These are phyloP conservation scores for Cercopithecus neglectus DNA, from an alignment of 2,797 vertebrate genomes.

Conservation along the genomic window DNA sequence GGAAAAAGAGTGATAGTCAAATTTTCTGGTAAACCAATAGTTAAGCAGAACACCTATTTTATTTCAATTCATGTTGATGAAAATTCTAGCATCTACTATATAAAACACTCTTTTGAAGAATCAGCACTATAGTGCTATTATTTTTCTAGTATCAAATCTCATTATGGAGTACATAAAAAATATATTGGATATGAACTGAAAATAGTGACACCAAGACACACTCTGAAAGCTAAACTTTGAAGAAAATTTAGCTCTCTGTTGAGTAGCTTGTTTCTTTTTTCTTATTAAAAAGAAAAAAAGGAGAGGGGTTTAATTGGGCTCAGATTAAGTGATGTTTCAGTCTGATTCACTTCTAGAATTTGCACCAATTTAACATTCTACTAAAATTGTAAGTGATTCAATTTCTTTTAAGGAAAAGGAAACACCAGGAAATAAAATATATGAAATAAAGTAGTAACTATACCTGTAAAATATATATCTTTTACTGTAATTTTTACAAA, in stretches of 20 bases:
- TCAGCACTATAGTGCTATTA: not conserved
- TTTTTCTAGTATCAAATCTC: not conserved
- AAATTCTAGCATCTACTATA: not conserved
- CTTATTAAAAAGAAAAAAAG: not conserved
- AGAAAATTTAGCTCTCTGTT: not conserved
- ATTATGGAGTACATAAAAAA: not conserved
- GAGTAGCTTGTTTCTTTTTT: not conserved
- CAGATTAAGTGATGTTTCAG: not conserved
- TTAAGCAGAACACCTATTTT: not conserved
- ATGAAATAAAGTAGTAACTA: not conserved
- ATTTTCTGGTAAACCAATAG: not conserved
- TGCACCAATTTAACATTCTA: conserved; percentile 6
- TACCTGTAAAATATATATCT: not conserved
- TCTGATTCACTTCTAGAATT: conserved; percentile 28
- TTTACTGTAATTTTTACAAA: not conserved
- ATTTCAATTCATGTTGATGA: not conserved
- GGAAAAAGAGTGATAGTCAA: not conserved
- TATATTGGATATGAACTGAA: not conserved
- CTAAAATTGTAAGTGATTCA: not conserved
- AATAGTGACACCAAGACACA: not conserved
- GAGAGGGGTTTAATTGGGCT: not conserved
- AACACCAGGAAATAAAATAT: not conserved
- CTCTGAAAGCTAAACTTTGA: not conserved
- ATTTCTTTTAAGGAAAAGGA: not conserved
- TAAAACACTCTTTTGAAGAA: not conserved